Evolutionary conservation across 2,113 vertebrate species (phyloP).

Genomic region (Poeciliopsis turrubarensis): DNA sequence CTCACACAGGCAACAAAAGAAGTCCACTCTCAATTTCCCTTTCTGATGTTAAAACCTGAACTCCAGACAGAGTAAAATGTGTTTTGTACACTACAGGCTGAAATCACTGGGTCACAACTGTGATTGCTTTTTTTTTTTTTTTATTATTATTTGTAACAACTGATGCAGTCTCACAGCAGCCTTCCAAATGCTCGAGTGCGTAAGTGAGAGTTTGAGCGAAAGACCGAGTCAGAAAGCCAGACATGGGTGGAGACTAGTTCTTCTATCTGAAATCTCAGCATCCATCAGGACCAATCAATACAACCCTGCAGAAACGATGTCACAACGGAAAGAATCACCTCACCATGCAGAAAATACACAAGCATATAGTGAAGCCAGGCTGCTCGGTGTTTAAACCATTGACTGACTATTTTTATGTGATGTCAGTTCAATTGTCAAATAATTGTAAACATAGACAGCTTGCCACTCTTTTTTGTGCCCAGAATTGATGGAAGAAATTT

Average conservation of each 20-base stretch:
- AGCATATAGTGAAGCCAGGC: constrained; percentile 18
- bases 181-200: constrained; percentile 4
- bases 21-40: constrained; percentile 36
- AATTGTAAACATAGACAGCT: background rate
- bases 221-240: background rate
- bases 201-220: constrained; percentile 16
- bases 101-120: constrained; percentile 44
- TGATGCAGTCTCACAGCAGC: constrained; percentile 12
- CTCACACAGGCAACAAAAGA: constrained; percentile 22
- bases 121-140: constrained; percentile 34
- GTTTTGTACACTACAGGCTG: background rate
- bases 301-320: constrained; percentile 66
- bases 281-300: constrained; percentile 71
- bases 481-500: background rate
- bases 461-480: background rate
- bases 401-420: no score
- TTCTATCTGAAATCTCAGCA: constrained; percentile 56
- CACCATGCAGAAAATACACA: constrained; percentile 23
- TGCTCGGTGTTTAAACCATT: background rate
- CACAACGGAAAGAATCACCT: constrained; percentile 62
- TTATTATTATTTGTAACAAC: constrained; percentile 28
- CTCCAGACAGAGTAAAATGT: constrained; percentile 18
- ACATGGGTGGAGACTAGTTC: constrained; percentile 55
- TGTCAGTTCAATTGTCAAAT: background rate
- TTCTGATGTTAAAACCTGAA: constrained; percentile 23